Conservation (phyloP, 2,797 vertebrate species). For the Microchirus variegatus region DNA sequence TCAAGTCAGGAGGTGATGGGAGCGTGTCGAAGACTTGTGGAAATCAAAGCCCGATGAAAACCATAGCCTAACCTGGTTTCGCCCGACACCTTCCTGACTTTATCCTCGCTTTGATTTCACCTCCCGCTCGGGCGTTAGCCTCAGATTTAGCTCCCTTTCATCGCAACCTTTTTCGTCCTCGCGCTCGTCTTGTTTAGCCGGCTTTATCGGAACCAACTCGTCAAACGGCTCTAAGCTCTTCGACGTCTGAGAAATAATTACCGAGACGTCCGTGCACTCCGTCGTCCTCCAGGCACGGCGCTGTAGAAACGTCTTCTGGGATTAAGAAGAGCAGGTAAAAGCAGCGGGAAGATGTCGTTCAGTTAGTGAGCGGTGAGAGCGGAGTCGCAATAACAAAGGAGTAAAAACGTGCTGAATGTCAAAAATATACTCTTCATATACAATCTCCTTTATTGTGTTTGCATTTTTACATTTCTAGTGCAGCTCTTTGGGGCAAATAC, state of each 20-base stretch:
- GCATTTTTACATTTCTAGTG: too few species aligned
- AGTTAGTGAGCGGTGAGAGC: conserved; percentile 30
- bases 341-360: conserved; percentile 32
- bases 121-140: conserved; percentile 24
- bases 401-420: too few species aligned
- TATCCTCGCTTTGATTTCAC: conserved; percentile 40
- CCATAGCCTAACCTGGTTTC: background rate
- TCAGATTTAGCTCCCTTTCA: conserved; percentile 27
- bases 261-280: too few species aligned
- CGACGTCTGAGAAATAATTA: conserved; percentile 77
- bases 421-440: too few species aligned
- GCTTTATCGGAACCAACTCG: conserved; percentile 68
- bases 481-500: too few species aligned
- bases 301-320: conserved; percentile 55
- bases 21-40: background rate
- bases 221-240: conserved; percentile 64
- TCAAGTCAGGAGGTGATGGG: conserved; percentile 8
- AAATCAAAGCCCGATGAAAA: conserved; percentile 12
- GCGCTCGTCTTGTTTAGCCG: conserved; percentile 41
- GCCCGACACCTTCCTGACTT: conserved; percentile 6
- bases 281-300: conserved; percentile 51
- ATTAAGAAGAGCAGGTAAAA: conserved; percentile 38
- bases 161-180: conserved; percentile 3
- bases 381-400: conserved; percentile 33
- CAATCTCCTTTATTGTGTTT: too few species aligned